These are phyloP conservation scores for Dryocosmus kuriphilus DNA, from an alignment of 2,888 invertebrate species.

Conservation along the genomic window DNA sequence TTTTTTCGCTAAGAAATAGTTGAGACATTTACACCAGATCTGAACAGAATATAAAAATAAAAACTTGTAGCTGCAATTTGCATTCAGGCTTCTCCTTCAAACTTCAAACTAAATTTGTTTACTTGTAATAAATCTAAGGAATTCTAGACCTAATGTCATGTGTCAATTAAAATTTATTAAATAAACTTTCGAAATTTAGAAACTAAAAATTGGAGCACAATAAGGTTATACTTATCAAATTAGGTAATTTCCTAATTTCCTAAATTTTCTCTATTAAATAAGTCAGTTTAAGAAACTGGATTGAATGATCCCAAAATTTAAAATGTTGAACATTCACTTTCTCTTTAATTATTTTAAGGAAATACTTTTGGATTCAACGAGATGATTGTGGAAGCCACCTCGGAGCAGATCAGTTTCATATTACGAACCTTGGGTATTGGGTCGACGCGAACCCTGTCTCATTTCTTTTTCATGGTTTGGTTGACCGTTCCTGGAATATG, in stretches of 20 bases:
- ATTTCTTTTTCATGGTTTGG: constrained; percentile 61
- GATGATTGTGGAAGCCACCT: constrained; percentile 28
- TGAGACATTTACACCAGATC: constrained; percentile 2
- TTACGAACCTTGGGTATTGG: constrained; percentile 75
- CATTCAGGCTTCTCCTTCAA: not conserved
- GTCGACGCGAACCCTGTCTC: constrained; percentile 73
- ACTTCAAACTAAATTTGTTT: not conserved
- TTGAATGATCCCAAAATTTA: not conserved
- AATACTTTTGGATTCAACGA: constrained; percentile 17
- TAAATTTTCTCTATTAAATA: no score
- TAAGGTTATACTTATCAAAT: no score
- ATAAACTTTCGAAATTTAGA: no score
- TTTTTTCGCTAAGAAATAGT: not conserved
- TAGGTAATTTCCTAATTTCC: no score
- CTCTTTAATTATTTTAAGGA: not conserved
- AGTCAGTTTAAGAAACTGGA: no score
- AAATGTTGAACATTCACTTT: not conserved
- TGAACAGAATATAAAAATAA: not conserved
- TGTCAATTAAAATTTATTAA: not conserved
- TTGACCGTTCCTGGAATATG: constrained; percentile 42
- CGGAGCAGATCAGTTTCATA: constrained; percentile 4
- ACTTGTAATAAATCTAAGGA: not conserved
- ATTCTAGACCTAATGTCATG: not conserved
- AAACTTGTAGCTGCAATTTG: not conserved
- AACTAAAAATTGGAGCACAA: no score